Percentiles rank a stretch among this genome's conserved stretches.
phyloP scores from a whole-genome alignment of 2,888 invertebrate genomes.

The Synergus laeviventris region DNA sequence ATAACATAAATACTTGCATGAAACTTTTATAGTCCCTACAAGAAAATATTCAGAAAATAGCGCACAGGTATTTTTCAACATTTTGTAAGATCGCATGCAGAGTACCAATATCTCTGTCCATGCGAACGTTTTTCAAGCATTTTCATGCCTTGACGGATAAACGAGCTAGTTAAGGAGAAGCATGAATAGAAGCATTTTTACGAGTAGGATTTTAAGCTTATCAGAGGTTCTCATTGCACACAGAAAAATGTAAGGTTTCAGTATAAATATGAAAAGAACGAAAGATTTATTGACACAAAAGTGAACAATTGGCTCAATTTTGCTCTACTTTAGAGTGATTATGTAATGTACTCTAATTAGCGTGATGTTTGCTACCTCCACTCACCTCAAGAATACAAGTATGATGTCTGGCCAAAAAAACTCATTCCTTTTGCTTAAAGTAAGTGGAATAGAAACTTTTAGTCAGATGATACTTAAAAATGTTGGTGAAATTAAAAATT shows the following conservation, averaged over 20 bases:
- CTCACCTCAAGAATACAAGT: too few species aligned
- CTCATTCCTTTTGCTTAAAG: too few species aligned
- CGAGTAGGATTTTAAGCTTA: conserved; percentile 34
- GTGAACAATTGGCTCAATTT: neutral
- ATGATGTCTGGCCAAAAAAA: neutral
- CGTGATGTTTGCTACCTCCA: too few species aligned
- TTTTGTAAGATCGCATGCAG: neutral
- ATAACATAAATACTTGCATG: too few species aligned
- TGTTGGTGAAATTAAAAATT: too few species aligned
- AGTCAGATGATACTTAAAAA: too few species aligned
- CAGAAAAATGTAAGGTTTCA: neutral
- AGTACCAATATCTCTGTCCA: neutral
- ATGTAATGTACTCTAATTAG: neutral
- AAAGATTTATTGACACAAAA: neutral
- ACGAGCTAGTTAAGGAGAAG: conserved; percentile 30
- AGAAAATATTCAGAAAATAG: neutral
- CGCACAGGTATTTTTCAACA: neutral
- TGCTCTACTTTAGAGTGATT: neutral
- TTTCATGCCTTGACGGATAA: conserved; percentile 31
- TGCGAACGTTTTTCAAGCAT: conserved; percentile 22
- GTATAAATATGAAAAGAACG: neutral
- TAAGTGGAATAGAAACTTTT: too few species aligned
- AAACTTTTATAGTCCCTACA: too few species aligned
- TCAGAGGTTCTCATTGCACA: conserved; percentile 27
- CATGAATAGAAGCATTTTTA: conserved; percentile 27